phyloP scores from a whole-genome alignment of 2,113 vertebrate genomes.

The Trochalopteron elliotii region DNA sequence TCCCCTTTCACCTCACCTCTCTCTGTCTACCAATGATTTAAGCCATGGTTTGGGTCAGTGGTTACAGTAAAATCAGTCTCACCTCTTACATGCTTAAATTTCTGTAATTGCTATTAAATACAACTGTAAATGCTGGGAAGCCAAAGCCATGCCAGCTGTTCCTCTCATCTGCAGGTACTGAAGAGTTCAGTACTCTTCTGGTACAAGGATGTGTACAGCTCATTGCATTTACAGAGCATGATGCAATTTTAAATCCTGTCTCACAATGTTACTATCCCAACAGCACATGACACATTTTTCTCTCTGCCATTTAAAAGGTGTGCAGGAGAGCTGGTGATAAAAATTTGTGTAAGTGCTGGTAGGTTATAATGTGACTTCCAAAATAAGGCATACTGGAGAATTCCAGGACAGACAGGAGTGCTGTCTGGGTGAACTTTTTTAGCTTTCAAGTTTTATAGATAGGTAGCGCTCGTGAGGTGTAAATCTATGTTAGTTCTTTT shows the following conservation, averaged over 20 bases:
- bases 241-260: neutral
- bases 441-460: neutral
- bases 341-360: neutral
- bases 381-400: neutral
- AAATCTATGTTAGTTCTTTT: neutral
- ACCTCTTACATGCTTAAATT: neutral
- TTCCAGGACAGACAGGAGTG: neutral
- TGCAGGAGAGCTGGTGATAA: neutral
- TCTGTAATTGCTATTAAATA: neutral
- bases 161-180: neutral
- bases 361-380: neutral
- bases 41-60: neutral
- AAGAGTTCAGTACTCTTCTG: neutral
- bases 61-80: neutral
- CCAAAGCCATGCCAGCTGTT: neutral
- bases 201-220: accelerated
- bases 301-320: neutral
- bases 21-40: neutral
- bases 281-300: neutral
- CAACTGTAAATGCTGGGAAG: neutral
- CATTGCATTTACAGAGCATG: neutral
- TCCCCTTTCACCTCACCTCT: neutral
- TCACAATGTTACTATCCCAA: neutral
- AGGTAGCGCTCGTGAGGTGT: neutral
- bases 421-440: neutral